Percentiles rank a stretch among this genome's conserved stretches.
Conservation (phyloP, 2,113 vertebrate genomes). For the Columbina picui region DNA sequence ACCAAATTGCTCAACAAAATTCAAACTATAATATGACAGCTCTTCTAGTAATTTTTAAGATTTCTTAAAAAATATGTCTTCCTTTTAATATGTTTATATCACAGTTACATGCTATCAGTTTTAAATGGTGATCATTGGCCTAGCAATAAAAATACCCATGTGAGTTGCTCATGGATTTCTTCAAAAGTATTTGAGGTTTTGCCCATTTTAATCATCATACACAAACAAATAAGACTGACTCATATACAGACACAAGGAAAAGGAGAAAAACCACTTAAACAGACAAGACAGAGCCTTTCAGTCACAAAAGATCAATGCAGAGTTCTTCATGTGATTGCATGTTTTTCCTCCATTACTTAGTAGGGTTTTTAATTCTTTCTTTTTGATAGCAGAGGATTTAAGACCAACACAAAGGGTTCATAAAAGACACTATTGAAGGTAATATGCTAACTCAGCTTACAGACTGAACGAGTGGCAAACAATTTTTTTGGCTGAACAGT, state of each 20-base stretch:
- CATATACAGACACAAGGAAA: not conserved
- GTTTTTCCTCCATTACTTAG: not conserved
- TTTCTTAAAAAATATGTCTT: not conserved
- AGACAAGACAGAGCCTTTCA: not conserved
- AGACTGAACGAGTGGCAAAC: not conserved
- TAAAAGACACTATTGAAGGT: not conserved
- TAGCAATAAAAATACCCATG: not conserved
- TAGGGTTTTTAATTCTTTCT: not conserved
- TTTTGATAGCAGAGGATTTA: not conserved
- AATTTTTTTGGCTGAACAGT: not conserved
- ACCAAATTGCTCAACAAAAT: not conserved
- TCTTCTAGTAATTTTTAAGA: not conserved
- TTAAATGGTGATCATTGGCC: fast-evolving
- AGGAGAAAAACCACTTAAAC: not conserved
- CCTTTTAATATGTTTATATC: not conserved
- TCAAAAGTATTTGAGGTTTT: not conserved
- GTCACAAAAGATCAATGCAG: not conserved
- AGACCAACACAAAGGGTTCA: not conserved
- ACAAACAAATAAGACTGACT: not conserved
- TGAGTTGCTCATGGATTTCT: not conserved
- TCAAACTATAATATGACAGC: not conserved
- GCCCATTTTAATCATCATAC: not conserved
- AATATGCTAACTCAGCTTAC: not conserved
- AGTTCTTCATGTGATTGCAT: not conserved
- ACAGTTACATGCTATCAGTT: not conserved